Evolutionary conservation across 2,113 vertebrate genomes (phyloP), one percentile per base, ranked within the genome.

Genomic region (Petaurus breviceps): DNA sequence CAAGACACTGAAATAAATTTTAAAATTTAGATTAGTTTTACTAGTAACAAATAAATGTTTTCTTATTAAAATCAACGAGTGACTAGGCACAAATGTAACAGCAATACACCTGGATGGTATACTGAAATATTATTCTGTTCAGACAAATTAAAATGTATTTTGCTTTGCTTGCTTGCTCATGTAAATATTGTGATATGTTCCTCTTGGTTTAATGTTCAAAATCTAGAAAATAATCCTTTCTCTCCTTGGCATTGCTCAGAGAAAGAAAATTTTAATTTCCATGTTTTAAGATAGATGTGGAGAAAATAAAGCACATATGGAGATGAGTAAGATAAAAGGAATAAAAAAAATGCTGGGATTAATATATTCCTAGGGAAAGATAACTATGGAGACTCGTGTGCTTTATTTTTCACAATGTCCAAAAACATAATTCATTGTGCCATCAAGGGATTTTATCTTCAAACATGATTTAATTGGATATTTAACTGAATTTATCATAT

Each of bases 1-100:
- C 10, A 91, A 43, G 61, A 57, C 46, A 92, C 16, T 51, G 90
- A 55, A 22, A 52, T 10, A 95, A 91, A 84, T 95, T 25, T 25
- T 68, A 31, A 90, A 96, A 23, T 89, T 16, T 43, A 0, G 91
- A 9, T 93, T 11, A 96, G 26, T 3, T 90, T 92, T 23, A 52
- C 16, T 25, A 19, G 3, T 6, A 22, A 89, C 31, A 91, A 50
- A 43, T 90, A 19, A 26, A 54, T 91, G 31, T 94, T 16, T 43
- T 93, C 14, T 57, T 96, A 31, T 94, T 25, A 95, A 46, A 96
- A 9, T 92, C 50, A 96, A 0, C 92, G 22, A 93, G n/a, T 97
- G 25, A 10, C 89, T 92, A 28, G 25, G 46, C 89, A 95, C 12
- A 94, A 53, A 24, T 91, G 92, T 90, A 61, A 68, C 57, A 94